phyloP scores from a whole-genome alignment of 2,888 invertebrate genomes.

The Allophyes oxyacanthae region DNA sequence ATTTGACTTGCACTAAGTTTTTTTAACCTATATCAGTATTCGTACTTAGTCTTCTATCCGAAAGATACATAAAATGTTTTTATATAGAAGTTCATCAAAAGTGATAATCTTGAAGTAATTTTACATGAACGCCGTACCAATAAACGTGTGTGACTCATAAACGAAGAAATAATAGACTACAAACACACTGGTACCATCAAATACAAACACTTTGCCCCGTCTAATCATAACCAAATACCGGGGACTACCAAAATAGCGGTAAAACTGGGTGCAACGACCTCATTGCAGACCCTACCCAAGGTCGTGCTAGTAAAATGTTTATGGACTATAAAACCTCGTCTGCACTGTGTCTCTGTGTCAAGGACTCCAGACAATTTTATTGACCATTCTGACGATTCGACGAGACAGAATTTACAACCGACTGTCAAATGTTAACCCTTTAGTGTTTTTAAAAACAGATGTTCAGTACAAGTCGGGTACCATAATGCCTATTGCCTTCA shows the following conservation, averaged over 20 bases:
- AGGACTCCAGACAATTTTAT: slow-evolving; percentile 87
- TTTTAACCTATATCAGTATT: slow-evolving; percentile 10
- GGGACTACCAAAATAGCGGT: slow-evolving; percentile 72
- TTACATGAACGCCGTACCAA: slow-evolving; percentile 9
- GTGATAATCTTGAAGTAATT: slow-evolving; percentile 9
- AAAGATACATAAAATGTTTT: too few species aligned
- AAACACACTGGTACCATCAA: slow-evolving; percentile 19
- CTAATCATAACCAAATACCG: slow-evolving; percentile 63
- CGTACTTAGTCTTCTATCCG: too few species aligned
- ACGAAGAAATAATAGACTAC: slow-evolving; percentile 21
- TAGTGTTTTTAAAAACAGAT: slow-evolving; percentile 66
- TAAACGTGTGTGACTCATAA: slow-evolving; percentile 6
- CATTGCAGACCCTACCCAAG: slow-evolving; percentile 87
- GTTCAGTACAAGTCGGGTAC: slow-evolving; percentile 37
- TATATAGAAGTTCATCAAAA: slow-evolving; percentile 3
- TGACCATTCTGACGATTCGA: slow-evolving; percentile 76
- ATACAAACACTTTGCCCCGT: slow-evolving; percentile 41
- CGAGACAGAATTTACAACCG: slow-evolving; percentile 72
- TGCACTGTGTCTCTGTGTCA: slow-evolving; percentile 87
- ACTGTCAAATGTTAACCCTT: slow-evolving; percentile 68
- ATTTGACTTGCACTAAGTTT: slow-evolving; percentile 29
- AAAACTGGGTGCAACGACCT: slow-evolving; percentile 86
- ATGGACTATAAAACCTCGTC: slow-evolving; percentile 88
- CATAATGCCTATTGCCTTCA: slow-evolving; percentile 17
- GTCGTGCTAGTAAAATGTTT: slow-evolving; percentile 89